Evolutionary conservation across 2,888 invertebrate species (phyloP), one percentile per base, ranked within the genome.

Genomic region (Hipparchia semele): DNA sequence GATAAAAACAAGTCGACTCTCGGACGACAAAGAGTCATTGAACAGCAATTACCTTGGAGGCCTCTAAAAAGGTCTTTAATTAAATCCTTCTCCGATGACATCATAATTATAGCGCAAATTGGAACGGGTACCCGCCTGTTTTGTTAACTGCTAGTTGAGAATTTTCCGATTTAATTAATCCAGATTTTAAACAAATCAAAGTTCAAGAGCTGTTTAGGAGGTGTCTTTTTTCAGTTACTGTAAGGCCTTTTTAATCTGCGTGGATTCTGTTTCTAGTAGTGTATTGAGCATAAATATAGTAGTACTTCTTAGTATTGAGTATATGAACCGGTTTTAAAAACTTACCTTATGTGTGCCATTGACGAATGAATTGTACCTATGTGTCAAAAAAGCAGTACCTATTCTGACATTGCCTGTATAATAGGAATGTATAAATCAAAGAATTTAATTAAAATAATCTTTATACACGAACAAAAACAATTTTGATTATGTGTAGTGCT

Each of bases 41-140:
- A 93, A 91, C 92, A 90, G 83, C 92, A 92, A 93, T 93, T 93
- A 93, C 91, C 89, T 87, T 79, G 84, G 85, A 90, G 90, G 90
- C 90, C 90, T 90, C 87, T 87, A 86, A 87, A 76, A 90, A 90
- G 91, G 87, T 86, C 93, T 94, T 90, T 94, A 92, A 94, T 94
- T 94, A 93, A 93, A 92, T 92, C 92, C 92, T 90, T 92, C 93
- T 94, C 93, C 90, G 86, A 91, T 94, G 92, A 92, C 93, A 90
- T 92, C 90, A 92, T 93, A 92, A 94, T 94, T 92, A 92, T 89
- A 87, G 89, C 87, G 87, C 85, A 90, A 92, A 92, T 92, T 92
- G 90, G 87, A 90, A 89, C 86, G 86, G 89, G 87, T 88, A 87
- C 86, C 85, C 87, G 84, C 87, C 86, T 89, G 89, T 91, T 92